A percentile compares a stretch with the other conserved stretches of the same genome.
Conservation (phyloP, 2,888 invertebrate species). For the Herminia tarsipennalis region DNA sequence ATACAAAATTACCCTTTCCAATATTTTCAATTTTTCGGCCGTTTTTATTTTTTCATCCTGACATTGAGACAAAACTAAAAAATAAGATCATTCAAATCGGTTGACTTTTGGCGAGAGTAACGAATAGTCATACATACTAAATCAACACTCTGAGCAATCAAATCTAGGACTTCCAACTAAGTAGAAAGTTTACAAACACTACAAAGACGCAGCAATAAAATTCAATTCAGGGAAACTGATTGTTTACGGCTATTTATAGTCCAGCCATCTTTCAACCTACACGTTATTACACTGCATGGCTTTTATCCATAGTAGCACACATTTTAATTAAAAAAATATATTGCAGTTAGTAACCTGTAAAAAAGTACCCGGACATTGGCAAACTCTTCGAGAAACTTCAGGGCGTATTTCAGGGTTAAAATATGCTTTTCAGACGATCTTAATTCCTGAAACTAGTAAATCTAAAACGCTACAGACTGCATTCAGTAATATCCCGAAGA, state of each 20-base stretch:
- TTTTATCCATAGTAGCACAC: neutral
- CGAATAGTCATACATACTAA: too few species aligned
- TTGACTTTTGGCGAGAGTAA: too few species aligned
- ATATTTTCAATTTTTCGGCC: too few species aligned
- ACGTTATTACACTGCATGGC: neutral
- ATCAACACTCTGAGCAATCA: too few species aligned
- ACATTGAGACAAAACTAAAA: too few species aligned
- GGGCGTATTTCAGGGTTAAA: neutral
- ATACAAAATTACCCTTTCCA: too few species aligned
- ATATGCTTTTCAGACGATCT: constrained; percentile 11
- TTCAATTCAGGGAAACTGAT: neutral
- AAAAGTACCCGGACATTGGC: too few species aligned
- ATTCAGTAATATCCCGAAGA: constrained; percentile 43
- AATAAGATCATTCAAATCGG: too few species aligned
- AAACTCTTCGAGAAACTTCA: neutral
- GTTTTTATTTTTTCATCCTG: too few species aligned
- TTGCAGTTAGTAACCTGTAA: too few species aligned
- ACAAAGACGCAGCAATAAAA: neutral
- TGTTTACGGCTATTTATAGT: constrained; percentile 10
- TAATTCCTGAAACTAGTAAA: constrained; percentile 31
- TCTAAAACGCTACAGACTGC: constrained; percentile 27
- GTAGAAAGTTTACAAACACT: neutral
- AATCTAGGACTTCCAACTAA: too few species aligned
- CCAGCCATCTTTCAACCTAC: constrained; percentile 5
- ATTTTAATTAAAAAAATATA: neutral